Base-by-base conservation (phyloP, 2,888 invertebrate species). In the Drosophila kokeensis region DNA sequence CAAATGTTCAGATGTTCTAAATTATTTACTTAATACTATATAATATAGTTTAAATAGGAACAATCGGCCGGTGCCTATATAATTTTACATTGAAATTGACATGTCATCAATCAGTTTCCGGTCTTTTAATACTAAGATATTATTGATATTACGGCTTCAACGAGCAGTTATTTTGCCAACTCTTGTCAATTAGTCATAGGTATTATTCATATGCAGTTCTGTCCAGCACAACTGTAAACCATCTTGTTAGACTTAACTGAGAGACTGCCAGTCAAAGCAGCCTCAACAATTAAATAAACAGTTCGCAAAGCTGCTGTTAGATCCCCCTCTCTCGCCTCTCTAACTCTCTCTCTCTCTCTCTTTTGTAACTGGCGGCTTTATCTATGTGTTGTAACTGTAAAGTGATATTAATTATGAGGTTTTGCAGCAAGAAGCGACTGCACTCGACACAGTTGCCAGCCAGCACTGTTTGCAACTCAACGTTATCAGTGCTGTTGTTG, bases 361-460 rank as follows among this genome's bases (percentile, higher is more conserved):
- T 40, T 36, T 15, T 11, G 18, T 11, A 38, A n/a, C 42, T 30
- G 36, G 24, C 45, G 38, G 55, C 55, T 15, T 55, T 38, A 55
- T 77, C 55, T 66, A 32, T 63, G 71, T 50, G 74, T 68, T 70
- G 71, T 72, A 75, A 79, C 82, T 81, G 71, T 59, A 78, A 80
- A 81, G 66, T 68, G 81, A 85, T 85, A 85, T 81, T 81, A 81
- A 81, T 81, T 85, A 82, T 85, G 86, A 80, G 76, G 76, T 79
- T 79, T 63, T 67, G 75, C 59, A 65, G 86, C 80, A 61, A 18
- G 21, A 29, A 24, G 60, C 40, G 27, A 55, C 15, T 59, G 49
- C 59, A 54, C 59, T 60, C 42, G 55, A 63, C 66, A 36, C 48
- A 76, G 57, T 67, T 61, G 53, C 57, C 40, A 49, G 27, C n/a